These are phyloP conservation scores for Formicarius rufipectus DNA, from an alignment of 2,113 vertebrate genomes.

Conservation along the genomic window DNA sequence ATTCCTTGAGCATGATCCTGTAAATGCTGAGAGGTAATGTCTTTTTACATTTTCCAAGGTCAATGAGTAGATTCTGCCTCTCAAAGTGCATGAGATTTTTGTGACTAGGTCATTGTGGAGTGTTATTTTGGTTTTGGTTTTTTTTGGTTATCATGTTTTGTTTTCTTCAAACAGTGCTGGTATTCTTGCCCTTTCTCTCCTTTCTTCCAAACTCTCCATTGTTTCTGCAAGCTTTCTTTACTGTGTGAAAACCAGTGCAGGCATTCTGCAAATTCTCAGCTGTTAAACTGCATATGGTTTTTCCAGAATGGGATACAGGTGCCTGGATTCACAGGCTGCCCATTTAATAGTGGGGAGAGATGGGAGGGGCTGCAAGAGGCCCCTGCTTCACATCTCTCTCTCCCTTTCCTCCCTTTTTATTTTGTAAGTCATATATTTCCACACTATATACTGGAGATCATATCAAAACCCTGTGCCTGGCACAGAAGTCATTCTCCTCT, in stretches of 20 bases:
- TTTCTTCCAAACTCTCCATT: neutral
- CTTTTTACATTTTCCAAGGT: neutral
- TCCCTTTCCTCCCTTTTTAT: neutral
- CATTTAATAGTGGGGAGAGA: neutral
- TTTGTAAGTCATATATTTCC: neutral
- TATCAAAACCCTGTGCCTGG: neutral
- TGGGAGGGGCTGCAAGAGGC: neutral
- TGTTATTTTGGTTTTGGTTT: neutral
- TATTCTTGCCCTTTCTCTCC: neutral
- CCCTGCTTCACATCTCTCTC: neutral
- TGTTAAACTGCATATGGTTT: neutral
- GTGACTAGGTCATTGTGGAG: neutral
- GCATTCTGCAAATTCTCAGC: constrained; percentile 7
- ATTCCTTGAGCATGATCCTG: neutral
- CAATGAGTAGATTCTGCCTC: neutral
- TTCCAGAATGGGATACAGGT: neutral
- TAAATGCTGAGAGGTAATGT: neutral
- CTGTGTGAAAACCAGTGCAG: neutral
- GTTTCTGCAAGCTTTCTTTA: neutral
- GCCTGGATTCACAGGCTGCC: neutral
- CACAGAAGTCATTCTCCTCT: neutral
- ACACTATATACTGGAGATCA: neutral
- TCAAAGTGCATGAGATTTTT: neutral
- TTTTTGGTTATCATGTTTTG: neutral
- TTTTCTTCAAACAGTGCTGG: neutral